Percentiles rank a stretch among this genome's conserved stretches.
These are phyloP conservation scores for Silurus meridionalis DNA, from an alignment of 2,113 vertebrate species.

Conservation along the genomic window DNA sequence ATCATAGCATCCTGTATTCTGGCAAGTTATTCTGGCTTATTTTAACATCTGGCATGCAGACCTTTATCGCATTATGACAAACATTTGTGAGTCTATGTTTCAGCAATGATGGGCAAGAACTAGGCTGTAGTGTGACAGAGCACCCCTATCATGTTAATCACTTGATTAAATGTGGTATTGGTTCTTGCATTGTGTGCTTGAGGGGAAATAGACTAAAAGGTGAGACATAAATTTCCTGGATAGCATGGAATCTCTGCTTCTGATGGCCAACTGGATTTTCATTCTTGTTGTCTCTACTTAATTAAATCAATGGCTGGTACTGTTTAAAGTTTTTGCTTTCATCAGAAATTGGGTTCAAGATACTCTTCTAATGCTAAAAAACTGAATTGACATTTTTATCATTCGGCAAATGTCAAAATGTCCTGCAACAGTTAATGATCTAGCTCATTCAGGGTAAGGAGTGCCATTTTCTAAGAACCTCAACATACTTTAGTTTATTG, in stretches of 20 bases:
- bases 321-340: background rate
- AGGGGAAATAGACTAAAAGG: background rate
- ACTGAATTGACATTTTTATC: background rate
- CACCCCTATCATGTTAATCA: background rate
- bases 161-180: background rate
- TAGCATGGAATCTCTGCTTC: background rate
- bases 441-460: background rate
- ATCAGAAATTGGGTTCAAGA: background rate
- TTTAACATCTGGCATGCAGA: conserved; percentile 12
- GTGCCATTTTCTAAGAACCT: background rate
- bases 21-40: background rate
- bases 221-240: background rate
- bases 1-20: background rate
- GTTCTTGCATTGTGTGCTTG: too few species aligned
- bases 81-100: background rate
- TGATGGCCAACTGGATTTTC: background rate
- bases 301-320: background rate
- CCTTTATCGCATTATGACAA: background rate
- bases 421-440: background rate
- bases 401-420: background rate
- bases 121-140: background rate
- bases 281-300: background rate
- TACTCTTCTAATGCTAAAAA: background rate
- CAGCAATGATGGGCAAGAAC: background rate
- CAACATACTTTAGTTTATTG: background rate